A percentile compares a stretch with the other conserved stretches of the same genome.
Conservation (phyloP, 2,888 invertebrate genomes). For the Allacma fusca region DNA sequence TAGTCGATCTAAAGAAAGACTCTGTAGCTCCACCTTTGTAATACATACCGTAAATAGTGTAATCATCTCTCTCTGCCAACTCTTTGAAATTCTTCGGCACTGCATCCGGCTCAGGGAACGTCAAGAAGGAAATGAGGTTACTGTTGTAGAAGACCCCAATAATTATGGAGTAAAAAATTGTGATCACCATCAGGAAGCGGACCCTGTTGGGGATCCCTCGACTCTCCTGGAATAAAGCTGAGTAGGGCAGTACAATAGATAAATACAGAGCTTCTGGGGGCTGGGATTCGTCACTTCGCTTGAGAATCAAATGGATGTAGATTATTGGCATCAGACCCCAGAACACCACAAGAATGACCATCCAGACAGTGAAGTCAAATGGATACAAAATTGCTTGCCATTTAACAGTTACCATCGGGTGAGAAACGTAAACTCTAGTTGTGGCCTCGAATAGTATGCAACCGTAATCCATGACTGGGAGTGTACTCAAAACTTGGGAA, state of each 20-base stretch:
- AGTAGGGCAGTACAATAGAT: neutral
- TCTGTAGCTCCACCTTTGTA: neutral
- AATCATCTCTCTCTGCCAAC: neutral
- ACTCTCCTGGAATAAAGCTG: neutral
- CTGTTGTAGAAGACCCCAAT: slow-evolving; percentile 15
- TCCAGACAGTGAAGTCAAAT: slow-evolving; percentile 24
- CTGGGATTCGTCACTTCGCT: neutral
- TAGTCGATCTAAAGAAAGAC: neutral
- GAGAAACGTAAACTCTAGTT: neutral
- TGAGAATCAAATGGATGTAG: slow-evolving; percentile 3
- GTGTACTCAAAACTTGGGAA: neutral
- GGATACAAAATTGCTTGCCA: slow-evolving; percentile 30
- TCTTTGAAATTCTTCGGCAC: slow-evolving; percentile 19
- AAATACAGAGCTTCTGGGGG: neutral
- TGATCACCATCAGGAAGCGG: neutral
- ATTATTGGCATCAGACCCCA: slow-evolving; percentile 14
- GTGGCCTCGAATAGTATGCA: too few relatives aligned
- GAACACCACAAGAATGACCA: neutral
- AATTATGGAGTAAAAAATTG: slow-evolving; percentile 27
- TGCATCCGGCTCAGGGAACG: slow-evolving; percentile 28
- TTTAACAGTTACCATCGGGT: neutral
- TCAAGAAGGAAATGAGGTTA: slow-evolving; percentile 32
- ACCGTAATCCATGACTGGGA: neutral
- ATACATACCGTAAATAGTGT: neutral
- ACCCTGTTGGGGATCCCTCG: neutral